Percentiles rank a stretch among this genome's conserved stretches.
Conservation (phyloP, 2,888 invertebrate species). For the Agrypnus murinus region DNA sequence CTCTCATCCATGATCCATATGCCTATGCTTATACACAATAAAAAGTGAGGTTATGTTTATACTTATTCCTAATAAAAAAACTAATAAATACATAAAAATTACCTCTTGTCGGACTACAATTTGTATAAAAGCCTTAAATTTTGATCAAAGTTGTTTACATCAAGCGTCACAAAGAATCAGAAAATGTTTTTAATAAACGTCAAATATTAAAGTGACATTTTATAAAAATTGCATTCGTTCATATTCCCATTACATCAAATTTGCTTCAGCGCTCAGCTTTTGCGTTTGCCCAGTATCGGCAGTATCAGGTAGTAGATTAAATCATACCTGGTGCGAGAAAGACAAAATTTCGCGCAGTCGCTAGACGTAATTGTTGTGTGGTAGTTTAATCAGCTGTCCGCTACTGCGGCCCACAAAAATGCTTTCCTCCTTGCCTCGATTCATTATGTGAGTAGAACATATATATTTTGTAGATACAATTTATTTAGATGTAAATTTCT, state of each 20-base stretch:
- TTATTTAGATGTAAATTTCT: background rate
- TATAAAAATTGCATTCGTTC: background rate
- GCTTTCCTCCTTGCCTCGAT: constrained; percentile 65
- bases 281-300: constrained; percentile 30
- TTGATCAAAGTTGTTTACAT: background rate
- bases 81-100: background rate
- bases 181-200: background rate
- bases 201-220: background rate
- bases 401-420: constrained; percentile 59
- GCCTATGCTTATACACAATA: too few species aligned
- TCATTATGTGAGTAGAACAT: constrained; percentile 65
- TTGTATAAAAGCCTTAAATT: background rate
- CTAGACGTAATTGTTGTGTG: constrained; percentile 50
- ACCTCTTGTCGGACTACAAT: background rate
- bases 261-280: constrained; percentile 10
- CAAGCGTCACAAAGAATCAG: background rate
- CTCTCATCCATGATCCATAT: too few species aligned
- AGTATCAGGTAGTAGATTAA: constrained; percentile 8
- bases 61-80: background rate
- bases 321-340: constrained; percentile 12
- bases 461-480: constrained; percentile 20
- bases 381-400: constrained; percentile 55
- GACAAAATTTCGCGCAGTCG: constrained; percentile 59
- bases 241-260: constrained; percentile 1
- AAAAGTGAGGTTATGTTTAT: constrained; percentile 4